Evolutionary conservation across 2,797 vertebrate genomes (phyloP).

Genomic region (Leucoraja ocellata): DNA sequence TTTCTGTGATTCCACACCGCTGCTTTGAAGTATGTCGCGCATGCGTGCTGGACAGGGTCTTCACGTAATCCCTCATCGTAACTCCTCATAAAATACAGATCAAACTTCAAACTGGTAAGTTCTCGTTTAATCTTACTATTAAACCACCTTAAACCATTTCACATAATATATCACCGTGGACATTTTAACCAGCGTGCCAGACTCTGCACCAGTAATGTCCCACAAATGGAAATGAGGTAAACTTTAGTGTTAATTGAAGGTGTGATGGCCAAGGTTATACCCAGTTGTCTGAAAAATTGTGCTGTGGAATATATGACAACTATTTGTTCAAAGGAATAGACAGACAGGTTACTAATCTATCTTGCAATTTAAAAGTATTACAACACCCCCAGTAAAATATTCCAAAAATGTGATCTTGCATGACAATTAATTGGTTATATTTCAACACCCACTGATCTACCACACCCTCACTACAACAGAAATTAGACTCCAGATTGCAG

Average conservation of each 20-base stretch:
- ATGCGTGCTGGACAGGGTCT: no score
- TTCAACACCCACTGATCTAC: background rate
- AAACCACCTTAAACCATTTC: background rate
- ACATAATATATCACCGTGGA: background rate
- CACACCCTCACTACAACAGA: background rate
- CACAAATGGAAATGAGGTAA: background rate
- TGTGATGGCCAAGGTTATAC: background rate
- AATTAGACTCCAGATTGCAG: background rate
- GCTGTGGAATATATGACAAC: background rate
- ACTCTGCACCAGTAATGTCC: background rate
- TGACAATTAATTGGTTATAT: background rate
- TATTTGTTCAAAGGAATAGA: background rate
- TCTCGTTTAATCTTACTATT: no score
- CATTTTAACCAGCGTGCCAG: background rate
- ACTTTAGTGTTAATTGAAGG: background rate
- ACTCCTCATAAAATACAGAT: no score
- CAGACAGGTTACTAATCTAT: no score
- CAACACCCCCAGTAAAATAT: background rate
- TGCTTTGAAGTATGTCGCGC: no score
- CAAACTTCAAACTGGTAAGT: no score
- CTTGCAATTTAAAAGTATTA: background rate
- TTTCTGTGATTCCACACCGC: no score
- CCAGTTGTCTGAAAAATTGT: background rate
- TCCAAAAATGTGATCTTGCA: slow-evolving; percentile 9
- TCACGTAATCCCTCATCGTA: no score